Evolutionary conservation across 2,888 invertebrate species (phyloP), one percentile per base, ranked within the genome.

Genomic region (Pinctada fucata): DNA sequence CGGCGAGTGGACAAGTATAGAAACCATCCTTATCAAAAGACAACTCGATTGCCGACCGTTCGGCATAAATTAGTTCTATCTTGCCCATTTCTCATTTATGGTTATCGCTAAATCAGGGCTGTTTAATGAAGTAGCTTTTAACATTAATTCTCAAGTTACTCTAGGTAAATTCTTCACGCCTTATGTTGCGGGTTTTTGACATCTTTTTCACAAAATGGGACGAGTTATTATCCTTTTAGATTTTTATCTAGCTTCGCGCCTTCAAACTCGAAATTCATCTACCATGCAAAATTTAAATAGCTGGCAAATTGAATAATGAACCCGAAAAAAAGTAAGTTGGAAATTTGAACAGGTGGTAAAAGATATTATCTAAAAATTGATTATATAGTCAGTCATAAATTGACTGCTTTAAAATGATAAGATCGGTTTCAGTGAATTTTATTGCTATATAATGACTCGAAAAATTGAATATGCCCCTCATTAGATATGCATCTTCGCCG

Each of bases 361-460:
- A 58, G 80, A 80, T 80, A 49, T n/a, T 77, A 80, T 80, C 80
- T 63, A 16, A 49, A 72, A 75, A 75, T 75, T 77, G 75, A 78
- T 75, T 75, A 78, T 80, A 78, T 75, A 80, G 70, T 74, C 74
- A 68, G 67, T 65, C 48, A 70, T 79, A 75, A 79, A 75, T 75
- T 79, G 79, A 79, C 79, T 74, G 65, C 70, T 70, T 47, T 65
- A 50, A 75, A 6, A 47, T 13, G 79, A 79, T 79, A 79, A 75
- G 71, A 79, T 79, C 79, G 52, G 65, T 71, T 67, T 67, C 63
- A 72, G 65, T 72, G 64, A 67, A 69, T 66, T 79, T 72, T 68
- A 79, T 75, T 66, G 68, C 67, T 67, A 75, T 65, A 79, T 79
- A 75, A 79, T 79, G 75, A 75, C 72, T 64, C 70, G 79, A 79